These are phyloP conservation scores for Hydropotes inermis DNA, from an alignment of 2,113 vertebrate species.

Conservation along the genomic window DNA sequence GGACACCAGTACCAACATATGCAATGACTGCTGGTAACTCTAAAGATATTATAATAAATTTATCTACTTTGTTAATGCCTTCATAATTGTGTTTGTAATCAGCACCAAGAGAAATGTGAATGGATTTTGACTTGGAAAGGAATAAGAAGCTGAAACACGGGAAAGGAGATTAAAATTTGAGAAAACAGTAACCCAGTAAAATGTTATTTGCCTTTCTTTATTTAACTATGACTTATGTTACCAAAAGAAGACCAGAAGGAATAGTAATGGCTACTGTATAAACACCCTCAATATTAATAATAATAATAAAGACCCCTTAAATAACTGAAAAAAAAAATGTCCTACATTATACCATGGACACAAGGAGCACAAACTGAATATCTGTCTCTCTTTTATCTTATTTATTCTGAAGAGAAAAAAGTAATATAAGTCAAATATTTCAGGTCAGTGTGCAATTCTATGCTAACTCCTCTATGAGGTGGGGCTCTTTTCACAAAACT, in stretches of 20 bases:
- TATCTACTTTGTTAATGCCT: not conserved
- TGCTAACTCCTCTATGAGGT: not conserved
- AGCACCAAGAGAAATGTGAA: not conserved
- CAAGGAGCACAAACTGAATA: not conserved
- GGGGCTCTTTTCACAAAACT: not conserved
- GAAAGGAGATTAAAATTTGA: not conserved
- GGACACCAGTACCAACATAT: too few relatives aligned
- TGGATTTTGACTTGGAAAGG: not conserved
- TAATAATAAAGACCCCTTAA: not conserved
- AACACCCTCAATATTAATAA: not conserved
- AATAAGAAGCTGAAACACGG: not conserved
- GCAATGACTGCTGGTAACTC: not conserved
- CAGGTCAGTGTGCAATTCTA: not conserved
- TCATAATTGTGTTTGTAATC: not conserved
- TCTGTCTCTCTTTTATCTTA: not conserved
- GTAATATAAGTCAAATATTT: not conserved
- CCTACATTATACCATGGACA: not conserved
- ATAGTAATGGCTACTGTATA: not conserved
- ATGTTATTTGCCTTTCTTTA: not conserved
- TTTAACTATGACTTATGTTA: not conserved
- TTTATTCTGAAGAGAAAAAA: not conserved
- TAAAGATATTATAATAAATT: not conserved
- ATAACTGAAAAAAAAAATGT: not conserved
- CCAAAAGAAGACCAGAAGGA: not conserved
- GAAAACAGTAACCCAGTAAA: not conserved